A percentile compares a stretch with the other conserved stretches of the same genome.
phyloP scores from a whole-genome alignment of 2,113 vertebrate species.

The Seriola quinqueradiata region DNA sequence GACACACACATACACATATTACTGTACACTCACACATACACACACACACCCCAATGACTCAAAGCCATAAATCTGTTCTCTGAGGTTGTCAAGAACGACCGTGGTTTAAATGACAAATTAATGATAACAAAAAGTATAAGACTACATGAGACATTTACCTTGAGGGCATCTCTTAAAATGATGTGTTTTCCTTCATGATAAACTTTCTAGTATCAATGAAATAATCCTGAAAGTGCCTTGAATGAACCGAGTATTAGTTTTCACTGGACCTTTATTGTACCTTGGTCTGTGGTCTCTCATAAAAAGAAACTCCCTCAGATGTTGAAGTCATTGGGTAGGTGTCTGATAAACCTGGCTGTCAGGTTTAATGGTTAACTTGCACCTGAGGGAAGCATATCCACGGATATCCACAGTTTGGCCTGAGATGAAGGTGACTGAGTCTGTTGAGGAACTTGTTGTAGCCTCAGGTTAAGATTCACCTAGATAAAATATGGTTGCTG shows the following conservation, averaged over 20 bases:
- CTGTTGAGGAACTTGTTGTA: conserved; percentile 29
- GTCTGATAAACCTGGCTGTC: neutral
- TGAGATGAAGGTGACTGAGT: neutral
- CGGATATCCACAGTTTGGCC: neutral
- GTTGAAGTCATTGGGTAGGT: neutral
- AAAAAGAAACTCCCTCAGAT: neutral
- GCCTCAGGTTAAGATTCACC: conserved; percentile 48
- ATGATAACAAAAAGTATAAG: neutral
- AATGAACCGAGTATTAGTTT: neutral
- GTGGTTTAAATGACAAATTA: neutral
- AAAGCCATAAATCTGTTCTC: conserved; percentile 4
- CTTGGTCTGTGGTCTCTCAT: neutral
- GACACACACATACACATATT: neutral
- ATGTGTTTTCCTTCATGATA: neutral
- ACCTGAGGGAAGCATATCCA: neutral
- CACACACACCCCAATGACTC: neutral
- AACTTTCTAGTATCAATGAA: neutral
- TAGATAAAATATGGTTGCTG: neutral
- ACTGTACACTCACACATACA: neutral
- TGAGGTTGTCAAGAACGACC: neutral
- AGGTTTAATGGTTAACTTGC: neutral
- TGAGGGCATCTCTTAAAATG: neutral
- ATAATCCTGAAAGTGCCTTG: neutral
- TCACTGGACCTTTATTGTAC: neutral
- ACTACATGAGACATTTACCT: neutral